These are phyloP conservation scores for Drosophila paranaensis DNA, from an alignment of 2,888 invertebrate species.

Conservation along the genomic window DNA sequence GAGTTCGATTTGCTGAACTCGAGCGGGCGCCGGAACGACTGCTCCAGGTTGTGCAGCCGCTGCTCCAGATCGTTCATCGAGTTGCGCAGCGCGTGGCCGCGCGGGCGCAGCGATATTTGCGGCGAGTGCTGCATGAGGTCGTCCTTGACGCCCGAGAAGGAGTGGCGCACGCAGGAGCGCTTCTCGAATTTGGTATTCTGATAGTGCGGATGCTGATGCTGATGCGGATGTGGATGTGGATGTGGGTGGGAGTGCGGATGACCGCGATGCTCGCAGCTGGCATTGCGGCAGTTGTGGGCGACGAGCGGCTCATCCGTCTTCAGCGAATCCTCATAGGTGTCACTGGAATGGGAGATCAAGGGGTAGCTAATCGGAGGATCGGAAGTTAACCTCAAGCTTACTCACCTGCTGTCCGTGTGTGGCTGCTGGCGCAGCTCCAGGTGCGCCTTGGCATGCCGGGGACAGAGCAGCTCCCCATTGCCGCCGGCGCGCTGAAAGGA, in stretches of 20 bases:
- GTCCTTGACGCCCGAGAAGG: conserved; percentile 84
- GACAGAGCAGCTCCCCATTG: conserved; percentile 74
- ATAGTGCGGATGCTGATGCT: conserved; percentile 74
- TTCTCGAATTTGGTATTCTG: conserved; percentile 83
- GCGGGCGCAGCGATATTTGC: conserved; percentile 81
- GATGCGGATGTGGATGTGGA: conserved; percentile 63
- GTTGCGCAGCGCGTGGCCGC: conserved; percentile 83
- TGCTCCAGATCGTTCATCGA: conserved; percentile 85
- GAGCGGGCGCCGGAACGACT: conserved; percentile 83
- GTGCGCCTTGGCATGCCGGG: conserved; percentile 80
- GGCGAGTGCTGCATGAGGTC: conserved; percentile 84
- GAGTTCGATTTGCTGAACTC: conserved; percentile 82
- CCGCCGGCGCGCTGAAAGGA: conserved; percentile 70
- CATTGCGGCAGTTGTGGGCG: conserved; percentile 73
- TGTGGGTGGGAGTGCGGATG: conserved; percentile 66
- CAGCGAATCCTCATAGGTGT: conserved; percentile 93
- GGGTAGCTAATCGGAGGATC: background rate
- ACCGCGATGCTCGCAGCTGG: conserved; percentile 70
- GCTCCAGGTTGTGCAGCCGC: conserved; percentile 84
- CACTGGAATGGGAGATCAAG: conserved; percentile 83
- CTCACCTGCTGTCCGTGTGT: conserved; percentile 82
- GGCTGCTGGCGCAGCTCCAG: conserved; percentile 66
- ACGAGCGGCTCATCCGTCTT: conserved; percentile 85
- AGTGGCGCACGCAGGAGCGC: conserved; percentile 83
- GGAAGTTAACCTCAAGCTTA: background rate